These are phyloP conservation scores for Calyptomena viridis DNA, from an alignment of 2,113 vertebrate species.

Conservation along the genomic window DNA sequence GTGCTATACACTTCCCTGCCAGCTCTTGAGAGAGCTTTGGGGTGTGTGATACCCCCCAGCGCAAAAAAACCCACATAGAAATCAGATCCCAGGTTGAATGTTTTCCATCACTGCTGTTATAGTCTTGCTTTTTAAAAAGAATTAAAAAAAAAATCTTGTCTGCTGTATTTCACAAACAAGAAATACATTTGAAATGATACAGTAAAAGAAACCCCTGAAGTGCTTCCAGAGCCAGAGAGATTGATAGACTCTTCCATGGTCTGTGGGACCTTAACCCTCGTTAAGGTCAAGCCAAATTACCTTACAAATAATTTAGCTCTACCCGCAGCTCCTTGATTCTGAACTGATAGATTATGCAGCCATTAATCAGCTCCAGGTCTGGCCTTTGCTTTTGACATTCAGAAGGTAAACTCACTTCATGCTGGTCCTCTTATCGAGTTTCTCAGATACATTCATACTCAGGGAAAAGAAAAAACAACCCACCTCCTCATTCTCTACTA, in stretches of 20 bases:
- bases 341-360: conserved; percentile 28
- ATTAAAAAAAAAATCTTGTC: background rate
- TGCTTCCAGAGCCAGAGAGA: conserved; percentile 16
- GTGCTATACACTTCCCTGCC: background rate
- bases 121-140: background rate
- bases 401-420: conserved; percentile 3
- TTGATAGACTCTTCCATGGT: conserved; percentile 9
- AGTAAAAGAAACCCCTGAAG: background rate
- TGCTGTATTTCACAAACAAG: background rate
- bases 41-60: accelerated
- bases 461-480: background rate
- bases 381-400: conserved; percentile 41
- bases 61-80: background rate
- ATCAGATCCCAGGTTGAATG: background rate
- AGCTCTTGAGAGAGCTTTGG: background rate
- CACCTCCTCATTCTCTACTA: background rate
- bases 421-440: background rate
- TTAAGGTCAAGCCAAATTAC: conserved; percentile 55
- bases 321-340: background rate
- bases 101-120: background rate
- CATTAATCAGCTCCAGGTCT: conserved; percentile 39
- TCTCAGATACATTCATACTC: background rate
- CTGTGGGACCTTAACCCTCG: conserved; percentile 1
- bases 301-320: conserved; percentile 46
- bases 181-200: background rate